Evolutionary conservation across 2,113 vertebrate genomes (phyloP).

Genomic region (Phalacrocorax brasilianus): DNA sequence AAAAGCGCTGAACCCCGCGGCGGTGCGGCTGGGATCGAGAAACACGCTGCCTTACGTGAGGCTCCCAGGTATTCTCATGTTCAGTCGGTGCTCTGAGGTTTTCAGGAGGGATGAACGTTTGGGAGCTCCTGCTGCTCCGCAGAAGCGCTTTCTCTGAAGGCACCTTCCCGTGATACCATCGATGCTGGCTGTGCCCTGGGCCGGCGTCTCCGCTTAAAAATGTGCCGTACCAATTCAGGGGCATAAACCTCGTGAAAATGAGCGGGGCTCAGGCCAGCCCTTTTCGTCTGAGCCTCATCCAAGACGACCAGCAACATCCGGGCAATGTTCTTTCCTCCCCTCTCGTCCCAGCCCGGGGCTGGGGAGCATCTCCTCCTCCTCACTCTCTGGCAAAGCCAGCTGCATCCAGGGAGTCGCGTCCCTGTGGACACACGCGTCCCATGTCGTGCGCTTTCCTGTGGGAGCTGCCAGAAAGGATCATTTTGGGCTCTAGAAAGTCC

Average conservation of each 20-base stretch:
- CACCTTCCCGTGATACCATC: rapidly evolving
- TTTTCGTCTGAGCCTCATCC: neutral
- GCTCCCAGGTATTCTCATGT: neutral
- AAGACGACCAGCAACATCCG: neutral
- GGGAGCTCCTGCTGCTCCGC: rapidly evolving
- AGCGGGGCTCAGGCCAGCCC: neutral
- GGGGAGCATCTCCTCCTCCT: neutral
- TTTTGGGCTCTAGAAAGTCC: neutral
- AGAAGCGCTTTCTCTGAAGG: neutral
- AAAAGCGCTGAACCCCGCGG: rapidly evolving
- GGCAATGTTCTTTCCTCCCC: neutral
- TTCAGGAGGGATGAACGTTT: neutral
- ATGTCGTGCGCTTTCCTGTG: rapidly evolving
- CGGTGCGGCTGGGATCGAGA: neutral
- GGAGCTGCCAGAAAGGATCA: rapidly evolving
- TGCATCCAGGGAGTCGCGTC: rapidly evolving
- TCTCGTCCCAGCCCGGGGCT: neutral
- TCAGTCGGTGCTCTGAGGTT: neutral
- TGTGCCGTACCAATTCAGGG: rapidly evolving
- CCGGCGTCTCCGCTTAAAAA: neutral
- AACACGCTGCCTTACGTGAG: rapidly evolving
- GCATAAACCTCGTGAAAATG: neutral
- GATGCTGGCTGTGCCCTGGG: neutral
- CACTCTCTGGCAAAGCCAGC: neutral
- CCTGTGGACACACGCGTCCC: rapidly evolving